Evolutionary conservation across 2,113 vertebrate genomes (phyloP), one percentile per base, ranked within the genome.

Genomic region (Vombatus ursinus): DNA sequence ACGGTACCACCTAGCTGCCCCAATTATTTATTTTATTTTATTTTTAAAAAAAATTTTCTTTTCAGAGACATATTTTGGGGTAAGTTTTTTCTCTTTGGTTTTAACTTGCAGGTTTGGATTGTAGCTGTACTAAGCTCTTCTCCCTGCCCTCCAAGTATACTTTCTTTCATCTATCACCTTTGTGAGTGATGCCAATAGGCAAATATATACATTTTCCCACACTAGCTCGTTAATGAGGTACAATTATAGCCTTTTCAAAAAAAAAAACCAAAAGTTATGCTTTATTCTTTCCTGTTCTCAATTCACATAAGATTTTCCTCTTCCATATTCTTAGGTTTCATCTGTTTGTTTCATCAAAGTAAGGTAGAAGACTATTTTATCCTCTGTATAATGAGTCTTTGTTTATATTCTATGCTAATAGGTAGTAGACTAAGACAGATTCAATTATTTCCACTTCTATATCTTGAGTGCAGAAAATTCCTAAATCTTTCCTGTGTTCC

Each of bases 371-470:
- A 14, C 92, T 48, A 91, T 93, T 57, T 91, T 92, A 44, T 47
- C 50, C 22, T 95, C 94, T 44, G 90, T 25, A 37, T 9, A 47
- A 77, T 49, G 92, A 47, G 9, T 54, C 92, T 96, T 93, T 92
- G 95, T 52, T 95, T 93, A 48, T 77, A 22, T 54, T 89, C 8
- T 68, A 92, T 93, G 94, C 57, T 92, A 16, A 95, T 94, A 93
- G 53, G 51, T 0, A 25, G 10, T 92, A 47, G n/a, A 92, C 84
- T 93, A 92, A 94, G 54, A 91, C 12, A 77, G 68, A 84, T 16
- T 84, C 50, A 91, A 52, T 84, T 94, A 31, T 93, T 96, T 96
- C 2, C 23, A 89, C 93, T 97, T 97, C 95, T 90, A 50, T 84
- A 3, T 93, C 53, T 97, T 31, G 48, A 92, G 89, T 94, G 50